A percentile compares a stretch with the other conserved stretches of the same genome.
Conservation (phyloP, 2,113 vertebrate genomes). For the Amblyopsis rosae region DNA sequence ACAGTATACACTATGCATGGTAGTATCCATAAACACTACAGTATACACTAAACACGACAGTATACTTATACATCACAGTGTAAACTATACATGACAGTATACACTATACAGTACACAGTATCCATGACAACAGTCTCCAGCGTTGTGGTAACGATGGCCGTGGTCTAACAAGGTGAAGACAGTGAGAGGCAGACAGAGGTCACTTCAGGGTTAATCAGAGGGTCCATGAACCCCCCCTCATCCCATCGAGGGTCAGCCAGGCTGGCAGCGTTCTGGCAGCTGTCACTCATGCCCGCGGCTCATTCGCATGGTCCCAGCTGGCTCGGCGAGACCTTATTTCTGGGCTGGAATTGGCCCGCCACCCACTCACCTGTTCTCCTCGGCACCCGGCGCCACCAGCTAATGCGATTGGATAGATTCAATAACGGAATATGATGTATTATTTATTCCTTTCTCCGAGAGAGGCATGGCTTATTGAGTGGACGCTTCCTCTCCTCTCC, state of each 20-base stretch:
- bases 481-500: conserved; percentile 14
- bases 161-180: too few species aligned
- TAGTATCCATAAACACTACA: too few species aligned
- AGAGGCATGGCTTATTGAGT: conserved; percentile 52
- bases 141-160: too few species aligned
- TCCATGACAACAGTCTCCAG: too few species aligned
- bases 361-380: conserved; percentile 70
- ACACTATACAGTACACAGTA: too few species aligned
- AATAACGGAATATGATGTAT: conserved; percentile 64
- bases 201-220: too few species aligned
- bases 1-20: too few species aligned
- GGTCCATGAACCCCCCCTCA: too few species aligned
- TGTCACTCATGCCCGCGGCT: conserved; percentile 68
- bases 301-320: conserved; percentile 60
- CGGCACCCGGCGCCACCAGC: conserved; percentile 47
- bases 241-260: conserved; percentile 48
- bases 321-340: conserved; percentile 53
- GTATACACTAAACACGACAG: too few species aligned
- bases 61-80: too few species aligned
- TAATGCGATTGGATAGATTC: conserved; percentile 66
- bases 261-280: conserved; percentile 64
- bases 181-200: too few species aligned
- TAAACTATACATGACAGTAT: too few species aligned
- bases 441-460: conserved; percentile 48
- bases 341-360: conserved; percentile 61